A percentile compares a stretch with the other conserved stretches of the same genome.
phyloP scores from a whole-genome alignment of 2,113 vertebrate genomes.

The Leucoraja erinaceus region DNA sequence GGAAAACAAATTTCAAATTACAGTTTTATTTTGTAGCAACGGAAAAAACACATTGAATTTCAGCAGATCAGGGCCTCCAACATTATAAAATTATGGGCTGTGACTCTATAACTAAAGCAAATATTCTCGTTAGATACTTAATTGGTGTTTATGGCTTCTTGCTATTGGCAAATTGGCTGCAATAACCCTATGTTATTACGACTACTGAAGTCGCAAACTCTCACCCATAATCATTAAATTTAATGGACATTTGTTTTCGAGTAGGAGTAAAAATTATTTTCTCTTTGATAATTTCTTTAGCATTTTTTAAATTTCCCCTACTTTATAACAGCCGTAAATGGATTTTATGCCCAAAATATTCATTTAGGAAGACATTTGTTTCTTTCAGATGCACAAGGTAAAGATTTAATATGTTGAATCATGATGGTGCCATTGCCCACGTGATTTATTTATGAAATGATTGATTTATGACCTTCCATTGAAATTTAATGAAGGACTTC shows the following conservation, averaged over 20 bases:
- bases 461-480: neutral
- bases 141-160: neutral
- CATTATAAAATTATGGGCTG: neutral
- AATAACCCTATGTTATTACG: too few species aligned
- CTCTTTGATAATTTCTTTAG: neutral
- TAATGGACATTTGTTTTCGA: neutral
- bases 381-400: neutral
- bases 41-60: neutral
- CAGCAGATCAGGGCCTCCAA: neutral
- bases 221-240: neutral
- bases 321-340: neutral
- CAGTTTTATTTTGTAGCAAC: neutral
- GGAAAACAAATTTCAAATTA: neutral
- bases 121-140: neutral
- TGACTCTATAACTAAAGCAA: neutral
- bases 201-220: neutral
- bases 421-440: neutral
- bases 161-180: neutral
- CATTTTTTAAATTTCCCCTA: neutral
- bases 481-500: slow-evolving; percentile 11
- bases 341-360: neutral
- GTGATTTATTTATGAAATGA: neutral
- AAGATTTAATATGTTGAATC: neutral
- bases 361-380: neutral
- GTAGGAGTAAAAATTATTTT: neutral